A percentile compares a stretch with the other conserved stretches of the same genome.
Conservation (phyloP, 2,888 invertebrate species). For the Heliconius charithonia region DNA sequence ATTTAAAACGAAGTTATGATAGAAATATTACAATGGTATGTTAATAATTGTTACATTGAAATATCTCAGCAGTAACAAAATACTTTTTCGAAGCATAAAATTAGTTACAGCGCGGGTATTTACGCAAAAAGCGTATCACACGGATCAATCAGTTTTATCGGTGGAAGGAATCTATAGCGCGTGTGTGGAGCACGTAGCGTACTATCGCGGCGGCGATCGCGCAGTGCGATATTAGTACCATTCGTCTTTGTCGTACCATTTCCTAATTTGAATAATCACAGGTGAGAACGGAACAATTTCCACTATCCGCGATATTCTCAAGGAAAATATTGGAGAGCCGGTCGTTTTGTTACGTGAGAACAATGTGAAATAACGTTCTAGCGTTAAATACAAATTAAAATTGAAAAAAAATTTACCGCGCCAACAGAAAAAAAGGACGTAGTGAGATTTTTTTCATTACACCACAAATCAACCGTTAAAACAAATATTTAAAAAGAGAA, state of each 20-base stretch:
- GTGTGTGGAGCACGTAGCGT: conserved; percentile 76
- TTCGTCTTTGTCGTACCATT: conserved; percentile 83
- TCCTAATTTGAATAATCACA: conserved; percentile 83
- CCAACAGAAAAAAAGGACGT: conserved; percentile 61
- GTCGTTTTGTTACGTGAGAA: conserved; percentile 27
- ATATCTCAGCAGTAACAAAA: conserved; percentile 57
- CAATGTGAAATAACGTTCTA: conserved; percentile 9
- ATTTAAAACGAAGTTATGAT: background rate
- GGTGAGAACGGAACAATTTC: conserved; percentile 68
- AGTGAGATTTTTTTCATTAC: conserved; percentile 81
- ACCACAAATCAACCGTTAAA: conserved; percentile 82
- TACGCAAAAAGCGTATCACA: conserved; percentile 81
- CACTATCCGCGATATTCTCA: conserved; percentile 12
- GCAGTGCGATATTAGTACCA: conserved; percentile 80
- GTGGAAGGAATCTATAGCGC: conserved; percentile 75
- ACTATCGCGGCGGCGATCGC: conserved; percentile 75
- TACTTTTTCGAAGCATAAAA: conserved; percentile 65
- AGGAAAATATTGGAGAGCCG: conserved; percentile 13
- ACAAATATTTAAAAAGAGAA: conserved; percentile 82
- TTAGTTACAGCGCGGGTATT: conserved; percentile 71
- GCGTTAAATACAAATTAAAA: conserved; percentile 29
- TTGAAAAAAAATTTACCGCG: conserved; percentile 43
- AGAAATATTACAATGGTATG: conserved; percentile 29
- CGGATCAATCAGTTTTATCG: conserved; percentile 81
- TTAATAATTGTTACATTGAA: conserved; percentile 41